Conservation (phyloP, 2,797 vertebrate genomes). For the Lycodopsis pacificus region DNA sequence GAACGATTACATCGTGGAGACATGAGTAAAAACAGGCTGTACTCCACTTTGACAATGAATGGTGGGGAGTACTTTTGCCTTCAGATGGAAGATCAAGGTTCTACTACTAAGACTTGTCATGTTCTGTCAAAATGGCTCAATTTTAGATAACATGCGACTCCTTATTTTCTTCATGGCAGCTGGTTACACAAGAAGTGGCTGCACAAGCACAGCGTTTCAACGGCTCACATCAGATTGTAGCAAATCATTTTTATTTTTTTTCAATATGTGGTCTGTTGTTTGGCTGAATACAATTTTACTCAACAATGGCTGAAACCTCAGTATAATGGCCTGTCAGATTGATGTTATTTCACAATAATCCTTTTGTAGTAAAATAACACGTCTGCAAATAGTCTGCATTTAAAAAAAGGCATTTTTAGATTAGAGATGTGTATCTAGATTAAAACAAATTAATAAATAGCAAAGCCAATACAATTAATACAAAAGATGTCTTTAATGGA, state of each 20-base stretch:
- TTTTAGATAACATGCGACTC: neutral
- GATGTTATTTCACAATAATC: slow-evolving; percentile 4
- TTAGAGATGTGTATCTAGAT: neutral
- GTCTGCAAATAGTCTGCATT: neutral
- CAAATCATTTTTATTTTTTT: neutral
- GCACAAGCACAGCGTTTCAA: neutral
- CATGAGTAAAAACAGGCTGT: neutral
- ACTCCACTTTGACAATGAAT: neutral
- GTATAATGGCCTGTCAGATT: neutral
- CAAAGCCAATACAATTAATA: neutral
- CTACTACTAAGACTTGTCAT: neutral
- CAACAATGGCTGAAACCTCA: neutral
- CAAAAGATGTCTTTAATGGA: neutral
- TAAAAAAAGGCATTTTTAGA: neutral
- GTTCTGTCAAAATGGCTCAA: neutral
- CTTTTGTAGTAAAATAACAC: neutral
- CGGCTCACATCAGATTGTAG: neutral
- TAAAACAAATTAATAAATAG: too few species aligned
- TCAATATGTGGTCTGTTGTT: neutral
- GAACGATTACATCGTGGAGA: neutral
- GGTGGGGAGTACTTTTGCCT: neutral
- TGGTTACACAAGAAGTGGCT: neutral
- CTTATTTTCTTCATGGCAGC: neutral
- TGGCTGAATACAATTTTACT: neutral
- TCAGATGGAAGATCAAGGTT: neutral